Evolutionary conservation across 2,797 vertebrate species (phyloP), one percentile per base, ranked within the genome.

Genomic region (Dipus sagitta): DNA sequence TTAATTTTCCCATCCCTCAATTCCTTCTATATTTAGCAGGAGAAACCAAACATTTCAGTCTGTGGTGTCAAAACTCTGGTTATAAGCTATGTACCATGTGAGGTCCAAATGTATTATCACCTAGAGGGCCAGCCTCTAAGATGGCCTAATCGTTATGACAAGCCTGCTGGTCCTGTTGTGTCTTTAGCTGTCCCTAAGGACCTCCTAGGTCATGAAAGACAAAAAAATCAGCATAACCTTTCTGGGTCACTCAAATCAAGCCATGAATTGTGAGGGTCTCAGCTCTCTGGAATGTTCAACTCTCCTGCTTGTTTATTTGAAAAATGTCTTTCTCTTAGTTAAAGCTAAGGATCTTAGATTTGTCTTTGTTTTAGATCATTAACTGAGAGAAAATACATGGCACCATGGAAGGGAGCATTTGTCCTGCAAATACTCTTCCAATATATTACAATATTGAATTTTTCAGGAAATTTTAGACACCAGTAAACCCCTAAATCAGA

Each of bases 211-310:
- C 58, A 68, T 67, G 67, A 90, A 93, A 93, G 68, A 93, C 82
- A 92, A 90, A 76, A 47, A 95, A 89, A 82, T 96, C 92, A 95
- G 83, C 38, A 85, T 93, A 96, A 96, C 75, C 90, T 95, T 95
- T 96, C 83, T 74, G 91, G 92, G 93, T 93, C 95, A 96, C 86
- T 95, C 77, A 68, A 93, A 95, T 62, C 64, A 90, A 28, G 65
- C 87, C 87, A 86, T 88, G 6, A 34, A 65, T 64, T 0, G 0
- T 23, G 71, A 74, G 75, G 65, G 90, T 94, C 81, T 95, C 68
- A 1, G 64, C 11, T 79, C 54, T 91, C 74, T n/a, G 14, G 54
- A 80, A 68, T 64, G n/a, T 9, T 85, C 47, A 54, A 34, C 60
- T 82, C n/a, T 91, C 21, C 47, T 92, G 18, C 30, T 58, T 90